Percentiles rank a stretch among this genome's conserved stretches.
These are phyloP conservation scores for Tarsius wallacei DNA, from an alignment of 2,797 vertebrate genomes.

Conservation along the genomic window DNA sequence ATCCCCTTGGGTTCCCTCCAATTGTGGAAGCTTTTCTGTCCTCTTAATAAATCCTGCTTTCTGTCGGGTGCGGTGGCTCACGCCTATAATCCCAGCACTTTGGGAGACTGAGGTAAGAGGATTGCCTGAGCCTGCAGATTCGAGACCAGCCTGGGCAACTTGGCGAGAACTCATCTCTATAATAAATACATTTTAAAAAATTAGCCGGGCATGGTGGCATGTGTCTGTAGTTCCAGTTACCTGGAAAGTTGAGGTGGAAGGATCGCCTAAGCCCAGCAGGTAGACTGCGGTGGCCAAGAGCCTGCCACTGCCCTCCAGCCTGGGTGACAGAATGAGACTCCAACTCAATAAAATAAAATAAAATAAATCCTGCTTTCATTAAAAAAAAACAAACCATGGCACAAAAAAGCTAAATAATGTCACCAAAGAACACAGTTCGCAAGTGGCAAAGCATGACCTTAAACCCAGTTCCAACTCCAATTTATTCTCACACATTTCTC, in stretches of 20 bases:
- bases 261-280: background rate
- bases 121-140: background rate
- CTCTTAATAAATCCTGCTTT: no score
- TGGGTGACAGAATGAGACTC: background rate
- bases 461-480: background rate
- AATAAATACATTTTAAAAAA: background rate
- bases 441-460: background rate
- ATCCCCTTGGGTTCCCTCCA: no score
- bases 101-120: background rate
- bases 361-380: background rate
- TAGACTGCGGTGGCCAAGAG: background rate
- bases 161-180: background rate
- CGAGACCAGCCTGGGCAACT: background rate
- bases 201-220: background rate
- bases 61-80: background rate
- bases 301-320: background rate
- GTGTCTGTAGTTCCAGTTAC: background rate
- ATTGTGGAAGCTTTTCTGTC: no score
- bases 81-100: background rate
- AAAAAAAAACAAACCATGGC: background rate
- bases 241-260: background rate
- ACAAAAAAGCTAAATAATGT: background rate
- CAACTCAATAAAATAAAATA: background rate
- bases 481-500: background rate
- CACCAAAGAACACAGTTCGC: background rate